A percentile compares a stretch with the other conserved stretches of the same genome.
Evolutionary conservation across 1,140 invertebrate species (phyloP).

Genomic region (Euborellia annulipes): DNA sequence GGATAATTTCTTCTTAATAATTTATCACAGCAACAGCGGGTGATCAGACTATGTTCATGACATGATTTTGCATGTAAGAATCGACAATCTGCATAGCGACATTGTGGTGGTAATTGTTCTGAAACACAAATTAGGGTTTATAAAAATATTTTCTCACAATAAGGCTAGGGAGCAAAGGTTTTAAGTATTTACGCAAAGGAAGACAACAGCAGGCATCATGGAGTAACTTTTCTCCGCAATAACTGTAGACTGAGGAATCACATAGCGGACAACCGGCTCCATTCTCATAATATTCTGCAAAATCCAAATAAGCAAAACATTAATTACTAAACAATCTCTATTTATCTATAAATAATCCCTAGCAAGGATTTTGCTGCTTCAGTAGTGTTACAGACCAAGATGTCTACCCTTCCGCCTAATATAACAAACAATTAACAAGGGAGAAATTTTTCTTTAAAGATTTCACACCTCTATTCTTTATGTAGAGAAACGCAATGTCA

Average conservation of each 20-base stretch:
- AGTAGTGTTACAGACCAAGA: too few species aligned
- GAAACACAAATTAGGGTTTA: background rate
- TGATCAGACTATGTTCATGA: constrained; percentile 49
- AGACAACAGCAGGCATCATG: constrained; percentile 60
- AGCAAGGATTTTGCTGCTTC: too few species aligned
- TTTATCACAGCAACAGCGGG: constrained; percentile 51
- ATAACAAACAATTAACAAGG: too few species aligned
- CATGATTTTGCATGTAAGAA: constrained; percentile 58
- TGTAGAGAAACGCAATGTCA: too few species aligned
- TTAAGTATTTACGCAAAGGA: constrained; percentile 31
- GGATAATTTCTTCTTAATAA: background rate
- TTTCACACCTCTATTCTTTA: too few species aligned
- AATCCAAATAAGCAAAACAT: too few species aligned
- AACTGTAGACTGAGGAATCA: constrained; percentile 55
- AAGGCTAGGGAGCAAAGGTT: background rate
- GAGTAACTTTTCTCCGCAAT: constrained; percentile 51
- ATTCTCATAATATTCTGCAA: too few species aligned
- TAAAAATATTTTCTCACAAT: too few species aligned
- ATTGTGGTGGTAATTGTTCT: constrained; percentile 35
- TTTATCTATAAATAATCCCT: too few species aligned
- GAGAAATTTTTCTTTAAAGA: too few species aligned
- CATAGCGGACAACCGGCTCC: constrained; percentile 41
- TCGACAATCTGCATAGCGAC: constrained; percentile 46
- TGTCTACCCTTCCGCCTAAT: too few species aligned
- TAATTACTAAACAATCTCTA: too few species aligned